Conservation (phyloP, 2,888 invertebrate species). For the Xestoiulus laeticollis region DNA sequence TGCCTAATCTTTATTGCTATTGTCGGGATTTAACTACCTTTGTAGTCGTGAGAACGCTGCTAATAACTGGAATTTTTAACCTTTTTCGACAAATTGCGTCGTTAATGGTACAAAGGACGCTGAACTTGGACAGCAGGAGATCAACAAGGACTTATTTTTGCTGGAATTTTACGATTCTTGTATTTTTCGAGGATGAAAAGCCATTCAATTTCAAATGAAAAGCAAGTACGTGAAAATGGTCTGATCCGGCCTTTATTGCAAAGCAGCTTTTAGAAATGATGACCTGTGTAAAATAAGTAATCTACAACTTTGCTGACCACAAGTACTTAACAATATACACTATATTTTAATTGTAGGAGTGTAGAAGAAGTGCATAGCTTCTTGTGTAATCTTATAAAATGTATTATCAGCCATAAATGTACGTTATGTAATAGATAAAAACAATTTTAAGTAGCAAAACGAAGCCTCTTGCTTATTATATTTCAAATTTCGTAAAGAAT, state of each 20-base stretch:
- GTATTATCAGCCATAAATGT: too few species aligned
- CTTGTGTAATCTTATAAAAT: not conserved
- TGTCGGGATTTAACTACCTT: conserved; percentile 29
- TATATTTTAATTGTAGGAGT: too few species aligned
- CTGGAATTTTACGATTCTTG: not conserved
- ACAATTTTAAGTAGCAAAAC: too few species aligned
- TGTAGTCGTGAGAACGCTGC: conserved; percentile 25
- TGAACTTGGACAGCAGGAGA: not conserved
- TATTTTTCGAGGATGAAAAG: not conserved
- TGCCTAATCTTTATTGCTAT: conserved; percentile 14
- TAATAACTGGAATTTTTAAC: conserved; percentile 23
- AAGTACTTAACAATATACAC: not conserved
- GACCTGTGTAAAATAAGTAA: not conserved
- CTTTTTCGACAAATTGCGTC: conserved; percentile 37
- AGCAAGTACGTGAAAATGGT: not conserved
- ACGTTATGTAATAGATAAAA: too few species aligned
- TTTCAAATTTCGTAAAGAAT: too few species aligned
- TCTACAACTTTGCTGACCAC: not conserved
- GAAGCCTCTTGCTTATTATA: too few species aligned
- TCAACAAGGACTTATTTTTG: not conserved
- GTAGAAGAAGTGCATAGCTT: too few species aligned
- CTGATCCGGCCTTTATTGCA: not conserved
- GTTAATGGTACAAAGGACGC: conserved; percentile 6
- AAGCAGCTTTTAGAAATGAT: not conserved
- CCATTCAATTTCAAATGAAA: not conserved